A percentile compares a stretch with the other conserved stretches of the same genome.
Conservation (phyloP, 30 jellyfish, hydroid and myxozoan genomes). For the Hydra vulgaris region DNA sequence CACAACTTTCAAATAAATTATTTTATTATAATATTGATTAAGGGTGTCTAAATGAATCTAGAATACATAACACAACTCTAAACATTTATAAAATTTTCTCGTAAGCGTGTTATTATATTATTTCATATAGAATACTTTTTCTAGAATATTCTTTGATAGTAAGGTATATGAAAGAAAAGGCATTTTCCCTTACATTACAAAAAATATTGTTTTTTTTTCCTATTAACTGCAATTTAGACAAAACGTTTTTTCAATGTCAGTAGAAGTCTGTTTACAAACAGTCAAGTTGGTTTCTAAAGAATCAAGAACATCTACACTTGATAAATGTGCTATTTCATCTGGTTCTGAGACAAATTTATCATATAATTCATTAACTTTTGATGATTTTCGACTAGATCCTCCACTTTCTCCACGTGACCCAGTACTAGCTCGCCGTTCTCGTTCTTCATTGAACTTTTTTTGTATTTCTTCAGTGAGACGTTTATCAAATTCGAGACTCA, state of each 20-base stretch:
- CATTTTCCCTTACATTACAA: not conserved
- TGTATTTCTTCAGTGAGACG: conserved; percentile 28
- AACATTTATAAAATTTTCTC: not conserved
- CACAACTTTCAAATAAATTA: too few species aligned
- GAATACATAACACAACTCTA: not conserved
- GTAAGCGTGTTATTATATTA: not conserved
- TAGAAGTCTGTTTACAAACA: not conserved
- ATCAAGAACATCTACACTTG: not conserved
- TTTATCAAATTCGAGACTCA: conserved; percentile 35
- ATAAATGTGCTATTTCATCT: not conserved
- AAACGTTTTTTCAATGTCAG: not conserved
- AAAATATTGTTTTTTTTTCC: too few species aligned
- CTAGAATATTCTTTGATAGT: not conserved
- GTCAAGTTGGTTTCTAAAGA: not conserved
- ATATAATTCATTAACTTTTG: not conserved
- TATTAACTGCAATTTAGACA: not conserved
- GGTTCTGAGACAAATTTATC: not conserved
- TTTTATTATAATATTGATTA: too few species aligned
- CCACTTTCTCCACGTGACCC: conserved; percentile 23
- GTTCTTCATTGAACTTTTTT: conserved; percentile 19
- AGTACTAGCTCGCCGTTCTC: conserved; percentile 13
- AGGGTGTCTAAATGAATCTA: too few species aligned
- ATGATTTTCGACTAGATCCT: conserved; percentile 16
- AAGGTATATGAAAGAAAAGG: not conserved
- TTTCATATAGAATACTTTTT: too few species aligned